These are phyloP conservation scores for Amphimallon solstitiale DNA, from an alignment of 2,888 invertebrate genomes.

Conservation along the genomic window DNA sequence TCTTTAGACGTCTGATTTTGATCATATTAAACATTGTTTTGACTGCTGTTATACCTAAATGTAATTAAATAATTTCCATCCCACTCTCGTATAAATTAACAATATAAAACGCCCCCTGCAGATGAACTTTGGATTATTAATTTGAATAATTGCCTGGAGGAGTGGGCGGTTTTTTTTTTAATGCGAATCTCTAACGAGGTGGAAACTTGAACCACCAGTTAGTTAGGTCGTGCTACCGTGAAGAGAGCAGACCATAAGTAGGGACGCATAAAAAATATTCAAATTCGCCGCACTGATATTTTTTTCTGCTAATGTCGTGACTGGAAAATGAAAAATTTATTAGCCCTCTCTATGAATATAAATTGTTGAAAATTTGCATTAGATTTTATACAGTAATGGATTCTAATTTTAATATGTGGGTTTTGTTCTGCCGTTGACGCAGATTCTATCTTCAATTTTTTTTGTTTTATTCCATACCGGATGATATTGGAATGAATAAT, in stretches of 20 bases:
- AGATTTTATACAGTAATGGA: constrained; percentile 1
- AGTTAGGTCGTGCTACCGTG: constrained; percentile 16
- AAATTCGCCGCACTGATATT: constrained; percentile 18
- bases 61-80: neutral
- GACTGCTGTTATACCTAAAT: neutral
- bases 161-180: neutral
- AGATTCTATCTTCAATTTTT: neutral
- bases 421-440: constrained; percentile 16
- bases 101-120: neutral
- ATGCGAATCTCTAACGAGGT: constrained; percentile 14
- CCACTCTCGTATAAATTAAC: neutral
- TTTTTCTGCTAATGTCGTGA: constrained; percentile 21
- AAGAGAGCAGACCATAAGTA: neutral
- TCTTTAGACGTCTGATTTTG: no score
- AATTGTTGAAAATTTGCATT: constrained; percentile 19
- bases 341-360: constrained; percentile 17
- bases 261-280: constrained; percentile 16
- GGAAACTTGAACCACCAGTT: constrained; percentile 20
- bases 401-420: constrained; percentile 3
- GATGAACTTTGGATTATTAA: constrained; percentile 16
- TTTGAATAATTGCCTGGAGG: neutral
- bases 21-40: neutral
- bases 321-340: constrained; percentile 29
- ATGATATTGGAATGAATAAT: neutral
- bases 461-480: neutral